Base-by-base conservation (phyloP, 2,888 invertebrate species). In the Nyleta sp. region DNA sequence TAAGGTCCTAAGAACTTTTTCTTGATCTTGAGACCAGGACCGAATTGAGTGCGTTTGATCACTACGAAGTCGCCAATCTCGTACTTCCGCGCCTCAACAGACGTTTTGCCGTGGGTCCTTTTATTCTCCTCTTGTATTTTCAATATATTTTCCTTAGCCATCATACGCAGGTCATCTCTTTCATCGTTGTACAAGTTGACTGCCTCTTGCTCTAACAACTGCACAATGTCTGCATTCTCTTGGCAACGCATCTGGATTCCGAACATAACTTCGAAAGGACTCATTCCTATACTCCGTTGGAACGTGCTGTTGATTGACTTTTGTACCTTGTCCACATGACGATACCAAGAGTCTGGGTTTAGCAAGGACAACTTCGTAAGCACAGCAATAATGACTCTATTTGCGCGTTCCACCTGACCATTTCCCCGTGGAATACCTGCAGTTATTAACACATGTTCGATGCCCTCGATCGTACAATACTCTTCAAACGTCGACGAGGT, bases 61-160 rank as follows among this genome's bases (percentile, higher is more conserved):
- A 78, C 82, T 0, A 81, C 74, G 0, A 79, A 20, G 28, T 82
- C 80, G 4, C 77, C 80, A 1, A 44, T 42, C 6, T 62, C 15
- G 33, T 86, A 86, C 6, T 62, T 31, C 8, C 31, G 72, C 1
- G 85, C 79, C 24, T 71, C 33, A 42, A 76, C 85, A 53, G 83
- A 75, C n/a, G 68, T 72, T 48, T 57, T 33, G 42, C 71, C 52
- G 62, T 77, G 42, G 53, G 53, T 85, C 7, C 10, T 55, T 13
- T 55, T 40, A 22, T 55, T 87, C 65, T 86, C 85, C 15, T 81
- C 64, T 22, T 83, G 83, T 6, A 83, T 71, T 46, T 71, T 78
- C 10, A 8, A n/a, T 1, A 83, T 81, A n/a, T 80, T 59, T 10
- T 53, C 46, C 24, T 76, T 78, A 1, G 82, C 82, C 0, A 46